phyloP scores from a whole-genome alignment of 2,113 vertebrate genomes.

The Sporophila hypoxantha region DNA sequence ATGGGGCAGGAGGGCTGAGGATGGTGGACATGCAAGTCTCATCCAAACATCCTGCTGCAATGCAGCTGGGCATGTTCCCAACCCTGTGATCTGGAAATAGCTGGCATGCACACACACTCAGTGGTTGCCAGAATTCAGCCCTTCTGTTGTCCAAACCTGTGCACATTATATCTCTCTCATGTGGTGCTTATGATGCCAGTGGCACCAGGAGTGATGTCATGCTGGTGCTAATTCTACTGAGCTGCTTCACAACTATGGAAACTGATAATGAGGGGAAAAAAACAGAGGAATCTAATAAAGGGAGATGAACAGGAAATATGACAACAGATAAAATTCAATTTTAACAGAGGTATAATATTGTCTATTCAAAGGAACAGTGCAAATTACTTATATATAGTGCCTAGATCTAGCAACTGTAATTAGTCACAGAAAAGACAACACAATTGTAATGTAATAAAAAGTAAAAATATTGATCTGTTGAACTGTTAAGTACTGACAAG shows the following conservation, averaged over 20 bases:
- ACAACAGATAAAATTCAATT: background rate
- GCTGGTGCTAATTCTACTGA: background rate
- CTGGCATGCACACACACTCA: background rate
- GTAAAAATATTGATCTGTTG: background rate
- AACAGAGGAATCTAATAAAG: background rate
- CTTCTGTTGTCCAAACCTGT: constrained; percentile 2
- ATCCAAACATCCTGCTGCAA: background rate
- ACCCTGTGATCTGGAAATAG: background rate
- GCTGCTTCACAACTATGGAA: background rate
- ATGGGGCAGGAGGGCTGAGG: background rate
- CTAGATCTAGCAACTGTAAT: background rate
- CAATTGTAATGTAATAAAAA: background rate
- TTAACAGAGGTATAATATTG: background rate
- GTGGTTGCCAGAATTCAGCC: constrained; percentile 8
- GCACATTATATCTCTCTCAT: background rate
- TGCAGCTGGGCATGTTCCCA: background rate
- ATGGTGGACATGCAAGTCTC: background rate
- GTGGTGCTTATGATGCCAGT: background rate
- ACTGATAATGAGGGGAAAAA: background rate
- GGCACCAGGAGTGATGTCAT: background rate
- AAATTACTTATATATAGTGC: background rate
- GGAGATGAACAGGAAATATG: background rate
- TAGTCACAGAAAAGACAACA: background rate
- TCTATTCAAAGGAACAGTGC: background rate
- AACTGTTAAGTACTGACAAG: background rate